Conservation (phyloP, 2,797 vertebrate genomes). For the Triplophysa yarkandensis region DNA sequence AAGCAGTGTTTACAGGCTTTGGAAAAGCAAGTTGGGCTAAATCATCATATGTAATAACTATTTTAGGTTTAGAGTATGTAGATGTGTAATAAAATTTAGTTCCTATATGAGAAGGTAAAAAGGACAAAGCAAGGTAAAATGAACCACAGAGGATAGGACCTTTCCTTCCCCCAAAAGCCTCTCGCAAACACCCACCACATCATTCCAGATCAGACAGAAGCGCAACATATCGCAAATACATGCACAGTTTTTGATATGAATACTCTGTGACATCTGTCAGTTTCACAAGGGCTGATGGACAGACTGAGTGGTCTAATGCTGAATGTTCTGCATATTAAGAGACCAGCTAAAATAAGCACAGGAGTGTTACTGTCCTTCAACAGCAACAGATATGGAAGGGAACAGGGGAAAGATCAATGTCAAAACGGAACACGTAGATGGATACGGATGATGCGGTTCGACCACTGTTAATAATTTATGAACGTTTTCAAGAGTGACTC, state of each 20-base stretch:
- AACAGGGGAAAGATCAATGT: conserved; percentile 23
- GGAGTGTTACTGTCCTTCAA: conserved; percentile 30
- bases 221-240: not conserved
- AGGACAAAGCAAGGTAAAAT: conserved; percentile 16
- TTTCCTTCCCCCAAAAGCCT: conserved; percentile 6
- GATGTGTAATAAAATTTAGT: no score
- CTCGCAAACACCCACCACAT: conserved; percentile 40
- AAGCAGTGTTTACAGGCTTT: no score
- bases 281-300: conserved; percentile 45
- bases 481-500: conserved; percentile 6
- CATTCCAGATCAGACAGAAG: conserved; percentile 35
- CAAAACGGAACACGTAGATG: conserved; percentile 25
- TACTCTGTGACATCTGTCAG: conserved; percentile 59
- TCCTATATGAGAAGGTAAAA: conserved; percentile 6
- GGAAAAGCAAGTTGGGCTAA: no score
- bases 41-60: no score
- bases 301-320: conserved; percentile 43
- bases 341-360: conserved; percentile 35
- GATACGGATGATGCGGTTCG: conserved; percentile 31
- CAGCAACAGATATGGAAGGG: conserved; percentile 21
- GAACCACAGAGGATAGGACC: not conserved
- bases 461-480: conserved; percentile 27
- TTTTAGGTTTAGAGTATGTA: no score
- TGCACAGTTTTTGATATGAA: conserved; percentile 60
- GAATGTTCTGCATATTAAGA: conserved; percentile 30